phyloP scores from a whole-genome alignment of 2,888 invertebrate species.

The Iselma pallidipennis region DNA sequence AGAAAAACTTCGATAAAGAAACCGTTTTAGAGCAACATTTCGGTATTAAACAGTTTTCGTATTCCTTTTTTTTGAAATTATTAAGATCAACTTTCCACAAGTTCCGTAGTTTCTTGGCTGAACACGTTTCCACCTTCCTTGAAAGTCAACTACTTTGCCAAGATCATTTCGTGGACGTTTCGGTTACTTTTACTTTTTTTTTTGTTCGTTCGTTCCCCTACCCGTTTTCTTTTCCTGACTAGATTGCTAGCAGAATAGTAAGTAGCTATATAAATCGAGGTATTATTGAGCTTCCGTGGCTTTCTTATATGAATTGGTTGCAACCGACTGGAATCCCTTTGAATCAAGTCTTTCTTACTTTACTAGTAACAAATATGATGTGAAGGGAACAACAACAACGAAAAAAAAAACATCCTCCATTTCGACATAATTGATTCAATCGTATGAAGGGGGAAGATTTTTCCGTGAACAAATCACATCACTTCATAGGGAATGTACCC shows the following conservation, averaged over 20 bases:
- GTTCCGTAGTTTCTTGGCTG: background rate
- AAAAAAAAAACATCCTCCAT: background rate
- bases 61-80: no score
- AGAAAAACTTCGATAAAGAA: no score
- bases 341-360: background rate
- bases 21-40: no score
- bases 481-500: conserved; percentile 13
- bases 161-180: conserved; percentile 30
- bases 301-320: conserved; percentile 25
- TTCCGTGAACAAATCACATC: conserved; percentile 15
- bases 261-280: conserved; percentile 38
- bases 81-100: background rate
- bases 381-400: background rate
- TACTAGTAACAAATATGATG: background rate
- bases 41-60: no score
- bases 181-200: conserved; percentile 29
- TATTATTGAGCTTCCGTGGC: conserved; percentile 32
- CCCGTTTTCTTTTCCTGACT: conserved; percentile 20
- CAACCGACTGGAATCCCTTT: conserved; percentile 4
- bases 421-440: background rate
- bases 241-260: conserved; percentile 37
- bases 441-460: conserved; percentile 4
- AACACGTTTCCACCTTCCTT: background rate
- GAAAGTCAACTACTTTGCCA: conserved; percentile 25
- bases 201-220: background rate